Evolutionary conservation across 2,113 vertebrate species (phyloP).

Genomic region (Pristiophorus japonicus): DNA sequence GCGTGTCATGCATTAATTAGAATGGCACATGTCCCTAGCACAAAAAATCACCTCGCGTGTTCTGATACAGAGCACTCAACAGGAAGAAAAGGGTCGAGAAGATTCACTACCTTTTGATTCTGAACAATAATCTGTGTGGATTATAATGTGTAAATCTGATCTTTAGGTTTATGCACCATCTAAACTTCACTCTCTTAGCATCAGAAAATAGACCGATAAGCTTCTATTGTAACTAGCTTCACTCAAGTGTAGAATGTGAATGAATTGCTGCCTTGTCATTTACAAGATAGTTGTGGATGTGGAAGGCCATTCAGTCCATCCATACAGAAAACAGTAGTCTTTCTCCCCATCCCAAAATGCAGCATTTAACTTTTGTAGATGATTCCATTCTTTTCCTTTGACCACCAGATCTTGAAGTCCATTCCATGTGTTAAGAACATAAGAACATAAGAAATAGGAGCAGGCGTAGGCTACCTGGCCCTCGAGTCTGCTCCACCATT

Average conservation of each 20-base stretch:
- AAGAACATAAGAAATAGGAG: no score
- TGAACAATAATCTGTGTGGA: not conserved
- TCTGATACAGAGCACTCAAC: not conserved
- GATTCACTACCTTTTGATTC: not conserved
- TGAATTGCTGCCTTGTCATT: not conserved
- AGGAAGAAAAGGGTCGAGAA: not conserved
- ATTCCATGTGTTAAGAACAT: not conserved
- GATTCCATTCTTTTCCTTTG: not conserved
- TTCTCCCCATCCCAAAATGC: not conserved
- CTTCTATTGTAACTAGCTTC: not conserved
- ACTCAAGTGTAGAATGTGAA: not conserved
- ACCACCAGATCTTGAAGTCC: not conserved
- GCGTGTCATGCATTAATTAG: not conserved
- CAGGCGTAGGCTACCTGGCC: no score
- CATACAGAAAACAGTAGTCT: not conserved
- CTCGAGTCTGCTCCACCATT: no score
- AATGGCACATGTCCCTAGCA: not conserved
- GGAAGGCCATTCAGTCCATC: not conserved
- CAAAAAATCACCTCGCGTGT: not conserved
- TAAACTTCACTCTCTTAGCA: not conserved
- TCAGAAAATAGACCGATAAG: not conserved
- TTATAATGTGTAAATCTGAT: not conserved
- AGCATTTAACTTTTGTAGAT: not conserved
- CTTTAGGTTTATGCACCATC: not conserved
- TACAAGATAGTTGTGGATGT: not conserved